phyloP scores from a whole-genome alignment of 2,113 vertebrate species.

The Proteles cristata region DNA sequence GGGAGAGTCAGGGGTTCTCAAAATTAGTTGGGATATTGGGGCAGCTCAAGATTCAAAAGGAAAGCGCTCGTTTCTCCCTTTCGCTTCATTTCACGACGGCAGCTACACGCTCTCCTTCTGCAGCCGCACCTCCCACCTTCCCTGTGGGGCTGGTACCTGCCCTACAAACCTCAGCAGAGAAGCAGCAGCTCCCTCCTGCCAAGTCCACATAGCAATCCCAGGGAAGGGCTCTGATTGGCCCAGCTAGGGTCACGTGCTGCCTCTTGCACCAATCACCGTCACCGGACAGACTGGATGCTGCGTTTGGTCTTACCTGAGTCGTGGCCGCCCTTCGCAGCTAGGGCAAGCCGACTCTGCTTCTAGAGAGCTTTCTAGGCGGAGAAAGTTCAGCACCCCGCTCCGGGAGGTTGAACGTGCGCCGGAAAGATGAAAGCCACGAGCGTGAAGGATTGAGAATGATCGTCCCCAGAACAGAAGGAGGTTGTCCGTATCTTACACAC shows the following conservation, averaged over 20 bases:
- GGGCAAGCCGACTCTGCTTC: not conserved
- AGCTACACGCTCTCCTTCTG: not conserved
- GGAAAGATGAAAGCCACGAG: not conserved
- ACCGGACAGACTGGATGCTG: not conserved
- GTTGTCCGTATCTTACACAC: not conserved
- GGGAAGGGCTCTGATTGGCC: not conserved
- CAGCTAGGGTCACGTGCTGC: not conserved
- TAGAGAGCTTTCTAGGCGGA: not conserved
- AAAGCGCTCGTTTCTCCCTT: not conserved
- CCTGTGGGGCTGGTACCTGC: fast-evolving
- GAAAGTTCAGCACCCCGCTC: not conserved
- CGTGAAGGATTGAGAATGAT: not conserved
- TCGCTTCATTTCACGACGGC: not conserved
- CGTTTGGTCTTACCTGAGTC: not conserved
- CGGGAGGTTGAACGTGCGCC: not conserved
- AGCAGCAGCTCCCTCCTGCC: not conserved
- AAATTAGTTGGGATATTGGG: not conserved
- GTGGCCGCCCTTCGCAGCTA: not conserved
- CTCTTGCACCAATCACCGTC: not conserved
- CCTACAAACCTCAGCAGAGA: not conserved
- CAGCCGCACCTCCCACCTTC: not conserved
- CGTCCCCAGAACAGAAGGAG: not conserved
- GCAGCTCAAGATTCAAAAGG: not conserved
- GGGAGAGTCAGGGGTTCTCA: not conserved
- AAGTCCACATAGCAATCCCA: not conserved